Conservation (phyloP, 2,797 vertebrate species). For the Champsocephalus gunnari region DNA sequence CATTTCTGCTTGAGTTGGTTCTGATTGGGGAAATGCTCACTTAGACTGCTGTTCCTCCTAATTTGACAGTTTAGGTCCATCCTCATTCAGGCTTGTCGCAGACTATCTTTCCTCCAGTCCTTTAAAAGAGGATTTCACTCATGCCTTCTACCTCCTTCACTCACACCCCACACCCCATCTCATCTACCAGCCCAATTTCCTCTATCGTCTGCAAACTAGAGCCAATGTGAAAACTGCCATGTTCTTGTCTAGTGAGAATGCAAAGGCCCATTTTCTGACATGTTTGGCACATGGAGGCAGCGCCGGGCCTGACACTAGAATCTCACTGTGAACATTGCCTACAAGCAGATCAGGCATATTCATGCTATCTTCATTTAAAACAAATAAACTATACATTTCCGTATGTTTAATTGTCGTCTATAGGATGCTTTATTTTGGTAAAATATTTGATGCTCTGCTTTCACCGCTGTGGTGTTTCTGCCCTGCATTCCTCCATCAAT, state of each 20-base stretch:
- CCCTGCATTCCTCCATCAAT: background rate
- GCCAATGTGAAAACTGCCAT: constrained; percentile 45
- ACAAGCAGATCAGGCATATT: background rate
- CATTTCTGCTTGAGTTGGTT: constrained; percentile 28
- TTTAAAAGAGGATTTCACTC: constrained; percentile 60
- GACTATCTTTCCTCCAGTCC: constrained; percentile 20
- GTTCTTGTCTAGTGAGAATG: constrained; percentile 39
- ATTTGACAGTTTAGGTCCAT: constrained; percentile 52
- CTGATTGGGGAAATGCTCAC: constrained; percentile 31
- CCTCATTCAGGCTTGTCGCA: constrained; percentile 57
- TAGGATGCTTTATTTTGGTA: background rate
- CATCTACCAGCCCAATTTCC: constrained; percentile 61
- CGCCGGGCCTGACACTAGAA: constrained; percentile 16
- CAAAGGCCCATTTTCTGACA: constrained; percentile 30
- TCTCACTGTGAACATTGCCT: constrained; percentile 10
- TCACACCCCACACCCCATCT: constrained; percentile 41
- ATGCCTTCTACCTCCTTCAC: constrained; percentile 18
- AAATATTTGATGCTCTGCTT: background rate
- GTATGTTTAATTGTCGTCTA: background rate
- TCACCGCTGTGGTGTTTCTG: constrained; percentile 14
- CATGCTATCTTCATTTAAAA: constrained; percentile 10
- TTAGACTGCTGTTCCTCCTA: constrained; percentile 47
- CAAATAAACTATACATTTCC: background rate
- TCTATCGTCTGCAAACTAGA: constrained; percentile 45
- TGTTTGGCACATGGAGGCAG: constrained; percentile 18